These are phyloP conservation scores for Drosophila prolongata DNA, from an alignment of 2,888 invertebrate genomes.

Conservation along the genomic window DNA sequence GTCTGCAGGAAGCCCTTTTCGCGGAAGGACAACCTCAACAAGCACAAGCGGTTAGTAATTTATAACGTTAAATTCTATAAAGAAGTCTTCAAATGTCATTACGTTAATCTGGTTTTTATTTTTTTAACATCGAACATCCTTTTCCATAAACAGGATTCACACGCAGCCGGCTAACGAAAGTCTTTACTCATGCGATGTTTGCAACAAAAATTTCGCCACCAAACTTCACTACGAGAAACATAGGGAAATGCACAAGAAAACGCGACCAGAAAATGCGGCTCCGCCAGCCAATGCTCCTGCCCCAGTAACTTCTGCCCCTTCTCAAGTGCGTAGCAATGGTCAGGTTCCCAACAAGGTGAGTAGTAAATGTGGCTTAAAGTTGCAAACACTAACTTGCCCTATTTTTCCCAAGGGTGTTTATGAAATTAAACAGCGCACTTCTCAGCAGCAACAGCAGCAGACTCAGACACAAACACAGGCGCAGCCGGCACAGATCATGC, in stretches of 20 bases:
- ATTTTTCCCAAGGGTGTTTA: constrained; percentile 30
- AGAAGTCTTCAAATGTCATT: too few species aligned
- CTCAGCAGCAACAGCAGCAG: constrained; percentile 36
- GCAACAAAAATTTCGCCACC: constrained; percentile 88
- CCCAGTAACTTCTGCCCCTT: background rate
- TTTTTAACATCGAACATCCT: too few species aligned
- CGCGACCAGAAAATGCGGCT: constrained; percentile 44
- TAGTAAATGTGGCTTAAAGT: background rate
- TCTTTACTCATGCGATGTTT: constrained; percentile 87
- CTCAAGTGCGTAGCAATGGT: constrained; percentile 25
- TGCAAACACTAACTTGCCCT: background rate
- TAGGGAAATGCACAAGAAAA: constrained; percentile 85
- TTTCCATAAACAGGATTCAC: constrained; percentile 76
- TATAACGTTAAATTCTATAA: background rate
- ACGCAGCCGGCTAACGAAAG: constrained; percentile 79
- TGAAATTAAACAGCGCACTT: constrained; percentile 33
- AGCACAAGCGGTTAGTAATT: constrained; percentile 81
- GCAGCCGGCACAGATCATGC: constrained; percentile 82
- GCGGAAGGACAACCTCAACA: constrained; percentile 84
- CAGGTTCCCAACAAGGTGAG: constrained; percentile 33
- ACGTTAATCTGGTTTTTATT: too few species aligned
- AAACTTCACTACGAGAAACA: constrained; percentile 89
- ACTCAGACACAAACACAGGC: constrained; percentile 34
- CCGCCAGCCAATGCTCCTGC: constrained; percentile 23
- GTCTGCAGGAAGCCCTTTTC: constrained; percentile 86